Conservation (phyloP, 2,888 invertebrate genomes). For the Trachelus troglodyta region DNA sequence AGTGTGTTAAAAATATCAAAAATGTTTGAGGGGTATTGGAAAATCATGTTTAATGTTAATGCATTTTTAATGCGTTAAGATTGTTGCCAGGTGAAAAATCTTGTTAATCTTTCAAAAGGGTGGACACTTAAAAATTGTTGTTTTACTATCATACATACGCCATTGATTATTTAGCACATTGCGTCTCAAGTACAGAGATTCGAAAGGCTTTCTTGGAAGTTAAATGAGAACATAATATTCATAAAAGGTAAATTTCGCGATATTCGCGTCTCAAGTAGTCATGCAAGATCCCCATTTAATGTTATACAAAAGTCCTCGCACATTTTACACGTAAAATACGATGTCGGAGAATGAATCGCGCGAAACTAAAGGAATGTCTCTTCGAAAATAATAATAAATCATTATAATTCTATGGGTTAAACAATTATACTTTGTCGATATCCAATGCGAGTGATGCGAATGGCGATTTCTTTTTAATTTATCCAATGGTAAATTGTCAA, state of each 20-base stretch:
- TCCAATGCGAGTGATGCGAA: neutral
- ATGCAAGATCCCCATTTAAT: slow-evolving; percentile 2
- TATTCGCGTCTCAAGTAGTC: neutral
- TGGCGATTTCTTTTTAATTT: neutral
- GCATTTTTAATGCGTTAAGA: neutral
- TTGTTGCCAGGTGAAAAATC: neutral
- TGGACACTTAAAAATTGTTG: neutral
- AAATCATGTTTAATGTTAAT: neutral
- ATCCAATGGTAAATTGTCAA: neutral
- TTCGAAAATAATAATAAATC: slow-evolving; percentile 3
- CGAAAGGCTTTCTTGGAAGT: neutral
- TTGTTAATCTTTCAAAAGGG: neutral
- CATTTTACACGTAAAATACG: neutral
- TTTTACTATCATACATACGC: neutral
- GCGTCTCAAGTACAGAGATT: neutral
- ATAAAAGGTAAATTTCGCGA: neutral
- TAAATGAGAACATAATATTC: neutral
- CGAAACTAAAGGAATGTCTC: slow-evolving; percentile 6
- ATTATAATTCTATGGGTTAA: neutral
- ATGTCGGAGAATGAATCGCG: neutral
- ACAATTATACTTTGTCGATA: slow-evolving; percentile 4
- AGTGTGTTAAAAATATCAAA: neutral
- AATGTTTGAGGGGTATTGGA: neutral
- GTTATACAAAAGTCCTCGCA: neutral
- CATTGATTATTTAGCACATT: neutral